Evolutionary conservation across 2,797 vertebrate species (phyloP).

Genomic region (Neoniphon sammara): DNA sequence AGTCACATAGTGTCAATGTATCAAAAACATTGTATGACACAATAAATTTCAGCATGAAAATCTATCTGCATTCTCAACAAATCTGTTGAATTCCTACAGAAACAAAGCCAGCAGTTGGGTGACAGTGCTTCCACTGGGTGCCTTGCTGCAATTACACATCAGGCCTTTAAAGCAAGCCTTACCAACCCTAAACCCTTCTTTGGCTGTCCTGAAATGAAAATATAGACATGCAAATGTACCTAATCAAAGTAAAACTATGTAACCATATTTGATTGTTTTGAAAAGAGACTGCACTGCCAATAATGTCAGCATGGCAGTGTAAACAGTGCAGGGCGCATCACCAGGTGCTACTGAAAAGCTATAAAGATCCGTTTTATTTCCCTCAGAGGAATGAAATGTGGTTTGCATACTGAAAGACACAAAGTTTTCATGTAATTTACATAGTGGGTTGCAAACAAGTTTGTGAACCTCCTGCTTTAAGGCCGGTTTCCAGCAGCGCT

Average conservation of each 20-base stretch:
- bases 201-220: neutral
- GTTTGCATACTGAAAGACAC: conserved; percentile 40
- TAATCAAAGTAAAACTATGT: neutral
- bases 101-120: neutral
- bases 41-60: no score
- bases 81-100: neutral
- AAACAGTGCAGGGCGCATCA: neutral
- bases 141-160: neutral
- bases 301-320: neutral
- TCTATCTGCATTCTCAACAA: neutral
- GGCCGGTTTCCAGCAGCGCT: conserved; percentile 12
- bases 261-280: neutral
- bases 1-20: no score
- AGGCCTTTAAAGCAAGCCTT: neutral
- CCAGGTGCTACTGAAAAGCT: neutral
- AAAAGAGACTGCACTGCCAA: no score
- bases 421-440: conserved; percentile 11
- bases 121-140: no score
- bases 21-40: no score
- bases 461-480: neutral
- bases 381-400: neutral
- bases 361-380: neutral
- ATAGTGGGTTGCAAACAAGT: conserved; percentile 12
- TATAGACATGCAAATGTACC: neutral
- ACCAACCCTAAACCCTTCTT: no score